Evolutionary conservation across 2,797 vertebrate genomes (phyloP).

Genomic region (Eulemur mongoz): DNA sequence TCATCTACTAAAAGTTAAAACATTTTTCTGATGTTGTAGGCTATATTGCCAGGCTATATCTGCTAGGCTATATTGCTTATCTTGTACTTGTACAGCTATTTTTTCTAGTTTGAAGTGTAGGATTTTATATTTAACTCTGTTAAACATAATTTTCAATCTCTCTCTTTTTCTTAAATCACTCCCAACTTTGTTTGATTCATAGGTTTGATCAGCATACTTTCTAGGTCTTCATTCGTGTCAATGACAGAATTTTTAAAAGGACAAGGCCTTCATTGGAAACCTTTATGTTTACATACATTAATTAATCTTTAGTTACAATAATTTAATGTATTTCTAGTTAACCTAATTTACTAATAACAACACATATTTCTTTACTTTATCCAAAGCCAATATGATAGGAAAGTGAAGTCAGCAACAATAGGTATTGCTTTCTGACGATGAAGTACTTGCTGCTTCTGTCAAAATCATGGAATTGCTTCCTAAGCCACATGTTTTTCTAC

Average conservation of each 20-base stretch:
- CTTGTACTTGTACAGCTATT: neutral
- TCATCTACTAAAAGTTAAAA: neutral
- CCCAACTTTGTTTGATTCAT: neutral
- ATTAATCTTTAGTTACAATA: neutral
- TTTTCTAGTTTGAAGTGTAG: neutral
- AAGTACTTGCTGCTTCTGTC: conserved; percentile 13
- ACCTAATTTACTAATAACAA: neutral
- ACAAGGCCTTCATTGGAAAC: neutral
- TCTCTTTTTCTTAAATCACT: neutral
- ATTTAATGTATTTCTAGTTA: conserved; percentile 13
- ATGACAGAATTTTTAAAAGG: neutral
- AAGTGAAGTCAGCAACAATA: neutral
- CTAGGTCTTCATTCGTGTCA: neutral
- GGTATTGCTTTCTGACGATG: neutral
- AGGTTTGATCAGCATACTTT: conserved; percentile 5
- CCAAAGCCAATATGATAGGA: neutral
- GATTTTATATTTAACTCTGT: conserved; percentile 8
- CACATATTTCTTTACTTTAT: neutral
- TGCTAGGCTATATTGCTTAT: neutral
- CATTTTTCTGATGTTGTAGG: neutral
- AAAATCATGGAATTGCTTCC: neutral
- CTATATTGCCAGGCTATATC: neutral
- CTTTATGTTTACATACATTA: neutral
- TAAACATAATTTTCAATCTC: neutral
- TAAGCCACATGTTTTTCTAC: neutral